Evolutionary conservation across 2,113 vertebrate genomes (phyloP).

Genomic region (Casuarius casuarius): DNA sequence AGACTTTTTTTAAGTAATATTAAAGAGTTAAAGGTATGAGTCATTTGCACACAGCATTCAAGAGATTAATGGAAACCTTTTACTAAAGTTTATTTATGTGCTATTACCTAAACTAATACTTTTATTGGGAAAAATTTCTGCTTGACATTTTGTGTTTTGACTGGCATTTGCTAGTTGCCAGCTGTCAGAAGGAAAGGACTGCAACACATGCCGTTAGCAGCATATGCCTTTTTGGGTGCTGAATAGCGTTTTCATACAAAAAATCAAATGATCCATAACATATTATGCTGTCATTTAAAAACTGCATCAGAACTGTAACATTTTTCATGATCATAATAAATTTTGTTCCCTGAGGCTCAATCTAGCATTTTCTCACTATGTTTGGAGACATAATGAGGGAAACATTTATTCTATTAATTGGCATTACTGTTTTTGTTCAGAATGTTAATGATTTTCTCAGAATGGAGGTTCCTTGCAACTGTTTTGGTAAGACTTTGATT

Average conservation of each 20-base stretch:
- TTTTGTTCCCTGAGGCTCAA: conserved; percentile 76
- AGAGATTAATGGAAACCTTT: conserved; percentile 20
- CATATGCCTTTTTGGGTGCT: conserved; percentile 81
- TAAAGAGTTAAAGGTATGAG: not conserved
- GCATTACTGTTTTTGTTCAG: conserved; percentile 22
- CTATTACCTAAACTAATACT: conserved; percentile 62
- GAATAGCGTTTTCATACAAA: conserved; percentile 74
- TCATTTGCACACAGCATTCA: not conserved
- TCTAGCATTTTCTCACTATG: conserved; percentile 78
- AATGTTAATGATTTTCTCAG: not conserved
- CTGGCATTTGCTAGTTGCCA: conserved; percentile 86
- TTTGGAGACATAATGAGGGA: conserved; percentile 59
- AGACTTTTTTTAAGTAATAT: not conserved
- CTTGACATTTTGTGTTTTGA: conserved; percentile 81
- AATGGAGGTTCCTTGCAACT: not conserved
- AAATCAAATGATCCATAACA: conserved; percentile 92
- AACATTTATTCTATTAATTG: conserved; percentile 75
- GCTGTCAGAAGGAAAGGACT: conserved; percentile 80
- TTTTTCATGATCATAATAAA: conserved; percentile 77
- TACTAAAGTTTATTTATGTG: conserved; percentile 49
- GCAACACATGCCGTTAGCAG: conserved; percentile 71
- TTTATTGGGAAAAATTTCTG: conserved; percentile 74
- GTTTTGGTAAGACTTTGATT: not conserved
- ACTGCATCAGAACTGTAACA: conserved; percentile 74
- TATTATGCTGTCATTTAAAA: conserved; percentile 91